Base-by-base conservation (phyloP, 2,113 vertebrate species). In the Calidris pugnax region DNA sequence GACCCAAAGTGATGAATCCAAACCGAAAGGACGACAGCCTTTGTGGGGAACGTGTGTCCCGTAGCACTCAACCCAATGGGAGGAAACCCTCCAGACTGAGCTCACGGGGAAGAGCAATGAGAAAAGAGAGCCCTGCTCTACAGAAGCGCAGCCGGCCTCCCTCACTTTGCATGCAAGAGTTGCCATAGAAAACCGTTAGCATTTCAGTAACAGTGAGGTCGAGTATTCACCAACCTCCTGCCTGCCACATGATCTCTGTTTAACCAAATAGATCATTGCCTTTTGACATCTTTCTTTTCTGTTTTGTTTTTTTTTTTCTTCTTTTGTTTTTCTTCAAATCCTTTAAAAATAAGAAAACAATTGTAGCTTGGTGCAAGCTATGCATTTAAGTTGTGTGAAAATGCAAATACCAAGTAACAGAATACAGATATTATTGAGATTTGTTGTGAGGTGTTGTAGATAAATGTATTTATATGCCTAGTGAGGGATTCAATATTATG, bases 401-500 rank as follows among this genome's bases (percentile, higher is more conserved):
- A 97, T 98, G 95, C 97, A 98, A 98, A 98, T 98, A 91, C 92
- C 97, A 95, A 96, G 96, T 98, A 98, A 99, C 98, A 98, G 95
- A 98, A 98, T 98, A 97, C 98, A 98, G 98, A 98, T 98, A 98
- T 98, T 98, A 98, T 98, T 98, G 98, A 98, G 98, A 98, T 97
- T 98, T 99, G 98, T 99, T 99, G 98, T 99, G 98, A 98, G 98
- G 99, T 99, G 99, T 98, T 99, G 98, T 99, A 99, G 98, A 99
- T 98, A 99, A 98, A 97, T 99, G 98, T 99, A 99, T 99, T 99
- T 99, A 99, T 99, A 98, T 99, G 98, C 98, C 98, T 99, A 99
- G 98, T 95, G 97, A 95, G 91, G 94, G 85, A 97, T 97, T 97
- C 98, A 98, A 91, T 98, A 98, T 98, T 98, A 98, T 98, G 98